Percentiles rank a stretch among this genome's conserved stretches.
Evolutionary conservation across 1,140 invertebrate species (phyloP).

Genomic region (Lepidostoma basale): DNA sequence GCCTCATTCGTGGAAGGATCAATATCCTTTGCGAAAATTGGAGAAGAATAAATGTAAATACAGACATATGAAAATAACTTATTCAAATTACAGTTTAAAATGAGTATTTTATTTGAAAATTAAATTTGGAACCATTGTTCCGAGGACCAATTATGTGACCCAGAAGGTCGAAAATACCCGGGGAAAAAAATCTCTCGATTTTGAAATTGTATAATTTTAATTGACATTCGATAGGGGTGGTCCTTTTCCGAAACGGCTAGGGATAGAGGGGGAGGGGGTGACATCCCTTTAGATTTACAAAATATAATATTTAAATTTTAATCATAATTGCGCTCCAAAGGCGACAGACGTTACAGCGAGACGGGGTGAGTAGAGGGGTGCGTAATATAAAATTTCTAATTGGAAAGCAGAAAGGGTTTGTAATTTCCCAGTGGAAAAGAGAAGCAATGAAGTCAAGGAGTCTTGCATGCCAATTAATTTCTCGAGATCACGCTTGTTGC

Average conservation of each 20-base stretch:
- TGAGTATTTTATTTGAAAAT: too few species aligned
- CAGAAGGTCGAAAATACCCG: too few species aligned
- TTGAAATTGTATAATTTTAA: constrained; percentile 9
- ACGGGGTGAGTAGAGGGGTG: background rate
- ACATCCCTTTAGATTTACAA: background rate
- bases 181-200: background rate
- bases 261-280: background rate
- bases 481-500: background rate
- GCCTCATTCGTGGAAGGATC: too few species aligned
- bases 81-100: too few species aligned
- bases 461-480: constrained; percentile 37
- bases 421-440: constrained; percentile 37
- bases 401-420: constrained; percentile 34
- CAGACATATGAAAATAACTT: too few species aligned
- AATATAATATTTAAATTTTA: constrained; percentile 11
- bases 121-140: too few species aligned
- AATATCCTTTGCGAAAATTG: too few species aligned
- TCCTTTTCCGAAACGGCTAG: too few species aligned
- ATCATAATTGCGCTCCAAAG: constrained; percentile 10
- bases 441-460: constrained; percentile 16
- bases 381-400: constrained; percentile 41
- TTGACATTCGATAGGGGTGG: constrained; percentile 9
- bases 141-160: too few species aligned
- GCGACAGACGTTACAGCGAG: constrained; percentile 10
- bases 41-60: too few species aligned